These are phyloP conservation scores for Cololabis saira DNA, from an alignment of 2,113 vertebrate species.

Conservation along the genomic window DNA sequence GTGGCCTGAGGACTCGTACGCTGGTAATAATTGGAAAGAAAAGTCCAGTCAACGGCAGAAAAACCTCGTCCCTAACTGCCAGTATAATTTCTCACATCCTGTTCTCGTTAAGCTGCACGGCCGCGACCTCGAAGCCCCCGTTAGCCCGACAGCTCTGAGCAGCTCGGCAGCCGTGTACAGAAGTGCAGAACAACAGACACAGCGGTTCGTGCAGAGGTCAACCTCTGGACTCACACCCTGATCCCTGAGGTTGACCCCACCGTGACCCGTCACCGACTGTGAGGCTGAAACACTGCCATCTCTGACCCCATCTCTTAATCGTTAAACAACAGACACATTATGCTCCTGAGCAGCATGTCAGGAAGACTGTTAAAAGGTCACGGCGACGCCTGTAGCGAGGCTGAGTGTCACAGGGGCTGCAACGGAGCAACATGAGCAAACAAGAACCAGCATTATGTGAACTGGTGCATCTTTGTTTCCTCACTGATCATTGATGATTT, in stretches of 20 bases:
- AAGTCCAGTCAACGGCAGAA: too few species aligned
- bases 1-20: too few species aligned
- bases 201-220: slow-evolving; percentile 23
- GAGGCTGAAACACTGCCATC: neutral
- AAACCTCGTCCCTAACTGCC: too few species aligned
- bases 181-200: slow-evolving; percentile 7
- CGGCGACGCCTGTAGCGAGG: slow-evolving; percentile 5
- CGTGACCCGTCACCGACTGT: neutral
- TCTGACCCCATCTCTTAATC: slow-evolving; percentile 15
- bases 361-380: slow-evolving; percentile 43
- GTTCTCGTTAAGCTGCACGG: too few species aligned
- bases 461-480: too few species aligned
- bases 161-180: neutral
- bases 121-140: too few species aligned
- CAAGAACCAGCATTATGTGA: neutral
- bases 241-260: slow-evolving; percentile 34
- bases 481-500: too few species aligned
- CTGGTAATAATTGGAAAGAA: too few species aligned
- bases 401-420: slow-evolving; percentile 1
- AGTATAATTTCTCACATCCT: too few species aligned
- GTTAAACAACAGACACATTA: slow-evolving; percentile 7
- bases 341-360: slow-evolving; percentile 14
- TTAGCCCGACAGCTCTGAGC: neutral
- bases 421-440: neutral
- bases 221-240: slow-evolving; percentile 23